phyloP scores from a whole-genome alignment of 2,888 invertebrate genomes.

The Cantharis lateralis region DNA sequence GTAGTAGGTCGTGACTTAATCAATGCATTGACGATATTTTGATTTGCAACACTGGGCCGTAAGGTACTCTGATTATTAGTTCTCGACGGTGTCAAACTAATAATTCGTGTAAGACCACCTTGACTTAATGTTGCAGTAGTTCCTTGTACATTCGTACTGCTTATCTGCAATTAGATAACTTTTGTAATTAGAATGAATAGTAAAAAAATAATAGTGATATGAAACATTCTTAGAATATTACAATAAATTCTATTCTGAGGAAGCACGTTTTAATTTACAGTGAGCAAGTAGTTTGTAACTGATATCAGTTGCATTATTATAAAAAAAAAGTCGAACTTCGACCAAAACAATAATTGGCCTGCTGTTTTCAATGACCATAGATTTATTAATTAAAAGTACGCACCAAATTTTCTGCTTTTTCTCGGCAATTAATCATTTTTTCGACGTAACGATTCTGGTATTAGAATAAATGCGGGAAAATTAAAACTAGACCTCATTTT shows the following conservation, averaged over 20 bases:
- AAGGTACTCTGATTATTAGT: slow-evolving; percentile 45
- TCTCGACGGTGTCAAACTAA: slow-evolving; percentile 57
- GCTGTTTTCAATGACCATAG: not conserved
- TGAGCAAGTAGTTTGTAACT: not conserved
- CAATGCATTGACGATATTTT: slow-evolving; percentile 54
- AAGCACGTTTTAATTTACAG: not conserved
- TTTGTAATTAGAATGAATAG: not conserved
- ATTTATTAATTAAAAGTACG: not conserved
- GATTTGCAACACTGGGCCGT: slow-evolving; percentile 55
- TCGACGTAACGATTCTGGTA: not conserved
- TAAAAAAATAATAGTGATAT: not conserved
- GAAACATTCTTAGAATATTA: not conserved
- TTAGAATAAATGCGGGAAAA: not conserved
- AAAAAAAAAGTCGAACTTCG: not conserved
- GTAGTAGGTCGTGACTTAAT: slow-evolving; percentile 46
- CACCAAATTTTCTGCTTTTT: not conserved
- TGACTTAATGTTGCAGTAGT: slow-evolving; percentile 50
- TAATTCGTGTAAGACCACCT: slow-evolving; percentile 58
- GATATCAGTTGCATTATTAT: not conserved
- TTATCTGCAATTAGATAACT: slow-evolving; percentile 26
- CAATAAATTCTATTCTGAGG: not conserved
- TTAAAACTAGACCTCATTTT: not conserved
- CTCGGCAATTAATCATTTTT: not conserved
- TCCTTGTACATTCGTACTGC: slow-evolving; percentile 16
- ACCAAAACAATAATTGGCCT: not conserved